Percentiles rank a stretch among this genome's conserved stretches.
These are phyloP conservation scores for Drosophila diplacantha DNA, from an alignment of 2,888 invertebrate species.

Conservation along the genomic window DNA sequence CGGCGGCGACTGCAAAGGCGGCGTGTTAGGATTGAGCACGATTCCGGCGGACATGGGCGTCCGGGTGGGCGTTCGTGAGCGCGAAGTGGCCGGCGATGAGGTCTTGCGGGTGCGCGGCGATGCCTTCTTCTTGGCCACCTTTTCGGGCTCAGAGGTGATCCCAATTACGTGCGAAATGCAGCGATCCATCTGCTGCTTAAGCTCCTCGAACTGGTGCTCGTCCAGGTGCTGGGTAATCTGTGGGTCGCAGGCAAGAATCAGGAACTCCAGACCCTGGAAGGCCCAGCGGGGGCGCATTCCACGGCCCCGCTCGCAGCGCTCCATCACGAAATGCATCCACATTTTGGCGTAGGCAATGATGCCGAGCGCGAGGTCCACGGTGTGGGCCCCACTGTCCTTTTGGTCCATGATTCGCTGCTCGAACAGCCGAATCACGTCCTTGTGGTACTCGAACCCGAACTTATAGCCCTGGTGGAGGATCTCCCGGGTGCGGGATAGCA, in stretches of 20 bases:
- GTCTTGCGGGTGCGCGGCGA: constrained; percentile 77
- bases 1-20: constrained; percentile 67
- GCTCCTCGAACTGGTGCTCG: constrained; percentile 87
- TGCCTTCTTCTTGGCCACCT: constrained; percentile 75
- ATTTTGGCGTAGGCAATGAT: constrained; percentile 85
- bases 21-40: constrained; percentile 63
- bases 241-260: constrained; percentile 91
- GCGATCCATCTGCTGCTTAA: constrained; percentile 88
- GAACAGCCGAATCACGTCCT: constrained; percentile 80
- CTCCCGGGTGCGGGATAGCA: constrained; percentile 84
- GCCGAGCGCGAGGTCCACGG: constrained; percentile 79
- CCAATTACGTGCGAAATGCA: constrained; percentile 93
- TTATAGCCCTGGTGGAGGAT: constrained; percentile 92
- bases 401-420: constrained; percentile 77
- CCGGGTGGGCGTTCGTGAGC: constrained; percentile 78
- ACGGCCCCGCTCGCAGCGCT: constrained; percentile 89
- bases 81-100: constrained; percentile 76
- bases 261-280: constrained; percentile 91
- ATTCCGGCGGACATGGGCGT: constrained; percentile 78
- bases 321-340: constrained; percentile 94
- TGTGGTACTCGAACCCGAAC: constrained; percentile 89
- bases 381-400: constrained; percentile 73
- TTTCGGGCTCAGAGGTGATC: constrained; percentile 79
- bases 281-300: constrained; percentile 93
- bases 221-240: constrained; percentile 86